Evolutionary conservation across 2,888 invertebrate species (phyloP).

Genomic region (Cataglyphis livida): DNA sequence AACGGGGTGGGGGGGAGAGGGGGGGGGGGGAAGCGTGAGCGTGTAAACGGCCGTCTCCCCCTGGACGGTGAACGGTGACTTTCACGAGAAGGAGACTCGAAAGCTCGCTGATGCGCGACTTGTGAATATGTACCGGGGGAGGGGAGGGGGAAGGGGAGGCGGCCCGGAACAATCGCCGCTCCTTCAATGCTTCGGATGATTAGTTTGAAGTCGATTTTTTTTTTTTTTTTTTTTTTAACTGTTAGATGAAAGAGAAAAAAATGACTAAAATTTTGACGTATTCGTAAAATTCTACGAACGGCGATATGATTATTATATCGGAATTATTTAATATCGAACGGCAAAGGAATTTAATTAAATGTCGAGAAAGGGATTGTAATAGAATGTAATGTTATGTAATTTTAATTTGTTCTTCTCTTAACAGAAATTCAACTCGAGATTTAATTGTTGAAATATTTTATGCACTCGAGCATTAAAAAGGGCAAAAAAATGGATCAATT

Average conservation of each 20-base stretch:
- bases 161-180: constrained; percentile 1
- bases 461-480: background rate
- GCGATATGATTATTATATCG: background rate
- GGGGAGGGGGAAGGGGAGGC: background rate
- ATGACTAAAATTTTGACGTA: background rate
- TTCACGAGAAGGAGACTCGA: constrained; percentile 67
- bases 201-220: background rate
- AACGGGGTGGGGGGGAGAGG: constrained; percentile 3
- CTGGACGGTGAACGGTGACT: constrained; percentile 65
- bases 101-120: constrained; percentile 55
- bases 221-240: background rate
- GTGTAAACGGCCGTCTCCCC: constrained; percentile 46
- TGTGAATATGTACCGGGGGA: background rate
- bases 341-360: background rate
- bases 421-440: background rate
- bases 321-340: background rate
- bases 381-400: background rate
- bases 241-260: background rate
- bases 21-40: constrained; percentile 21
- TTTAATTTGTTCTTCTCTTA: background rate
- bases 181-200: background rate
- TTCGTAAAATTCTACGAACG: background rate
- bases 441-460: background rate
- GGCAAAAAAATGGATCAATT: background rate
- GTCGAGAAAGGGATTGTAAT: background rate